A percentile compares a stretch with the other conserved stretches of the same genome.
Conservation (phyloP, 2,113 vertebrate species). For the Pluvianellus socialis region DNA sequence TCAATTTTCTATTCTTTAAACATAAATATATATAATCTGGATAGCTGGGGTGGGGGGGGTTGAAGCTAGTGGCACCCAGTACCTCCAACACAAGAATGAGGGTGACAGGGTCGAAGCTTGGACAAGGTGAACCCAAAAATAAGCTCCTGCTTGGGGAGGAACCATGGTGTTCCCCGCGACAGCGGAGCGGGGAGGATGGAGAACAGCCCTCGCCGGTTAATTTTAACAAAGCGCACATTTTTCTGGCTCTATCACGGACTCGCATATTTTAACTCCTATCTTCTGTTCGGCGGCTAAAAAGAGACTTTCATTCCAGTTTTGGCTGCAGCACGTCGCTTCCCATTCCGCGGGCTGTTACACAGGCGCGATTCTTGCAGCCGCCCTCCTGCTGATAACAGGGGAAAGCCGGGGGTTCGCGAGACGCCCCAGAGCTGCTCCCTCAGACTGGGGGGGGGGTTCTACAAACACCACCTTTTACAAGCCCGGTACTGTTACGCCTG, state of each 20-base stretch:
- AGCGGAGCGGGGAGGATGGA: not conserved
- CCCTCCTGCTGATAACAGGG: not conserved
- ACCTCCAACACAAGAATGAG: not conserved
- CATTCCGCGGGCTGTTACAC: conserved; percentile 45
- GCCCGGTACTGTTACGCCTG: not conserved
- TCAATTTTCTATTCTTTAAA: too few species aligned
- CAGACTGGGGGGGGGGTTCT: not conserved
- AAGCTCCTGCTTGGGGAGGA: not conserved
- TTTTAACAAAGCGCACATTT: conserved; percentile 53
- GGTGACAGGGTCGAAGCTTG: not conserved
- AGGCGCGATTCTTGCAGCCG: conserved; percentile 46
- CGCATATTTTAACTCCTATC: conserved; percentile 68
- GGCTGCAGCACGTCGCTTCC: conserved; percentile 25
- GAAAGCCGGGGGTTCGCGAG: not conserved
- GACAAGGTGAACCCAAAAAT: not conserved
- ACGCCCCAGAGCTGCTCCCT: conserved; percentile 3
- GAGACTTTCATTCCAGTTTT: conserved; percentile 67
- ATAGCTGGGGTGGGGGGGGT: not conserved
- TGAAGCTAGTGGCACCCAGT: not conserved
- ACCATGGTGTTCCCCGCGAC: not conserved
- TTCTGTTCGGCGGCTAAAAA: conserved; percentile 66
- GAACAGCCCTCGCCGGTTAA: conserved; percentile 21
- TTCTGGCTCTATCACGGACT: conserved; percentile 2
- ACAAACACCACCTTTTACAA: not conserved
- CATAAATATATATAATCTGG: not conserved